Percentiles rank a stretch among this genome's conserved stretches.
Evolutionary conservation across 1,140 invertebrate genomes (phyloP).

Genomic region (Macrotrachela quadricornifera): DNA sequence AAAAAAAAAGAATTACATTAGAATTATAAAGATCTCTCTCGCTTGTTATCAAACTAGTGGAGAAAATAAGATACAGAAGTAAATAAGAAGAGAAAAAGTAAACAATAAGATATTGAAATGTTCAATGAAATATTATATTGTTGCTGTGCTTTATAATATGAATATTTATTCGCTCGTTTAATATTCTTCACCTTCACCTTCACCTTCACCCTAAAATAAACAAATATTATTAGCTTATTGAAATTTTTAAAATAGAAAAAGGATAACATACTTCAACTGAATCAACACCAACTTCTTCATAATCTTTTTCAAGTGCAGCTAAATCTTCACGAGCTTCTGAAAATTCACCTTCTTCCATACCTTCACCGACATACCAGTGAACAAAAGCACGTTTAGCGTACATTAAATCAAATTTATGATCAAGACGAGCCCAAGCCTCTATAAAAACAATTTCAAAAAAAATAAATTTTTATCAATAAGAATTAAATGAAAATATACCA

Average conservation of each 20-base stretch:
- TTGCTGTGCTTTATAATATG: too few species aligned
- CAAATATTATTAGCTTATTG: too few species aligned
- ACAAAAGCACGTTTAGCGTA: conserved; percentile 13
- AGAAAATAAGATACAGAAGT: too few species aligned
- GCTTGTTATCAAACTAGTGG: too few species aligned
- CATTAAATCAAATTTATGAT: conserved; percentile 13
- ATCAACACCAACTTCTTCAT: conserved; percentile 13
- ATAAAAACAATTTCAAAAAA: too few species aligned
- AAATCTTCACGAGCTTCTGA: conserved; percentile 17
- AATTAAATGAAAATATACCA: conserved; percentile 16
- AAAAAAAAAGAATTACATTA: too few species aligned
- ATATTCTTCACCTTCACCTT: conserved; percentile 10
- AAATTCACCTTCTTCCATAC: conserved; percentile 33
- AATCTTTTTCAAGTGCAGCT: conserved; percentile 14
- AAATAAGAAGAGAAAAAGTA: too few species aligned
- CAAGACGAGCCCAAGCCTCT: conserved; percentile 51
- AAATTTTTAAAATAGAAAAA: too few species aligned
- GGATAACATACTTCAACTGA: conserved; percentile 7
- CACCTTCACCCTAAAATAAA: conserved; percentile 1
- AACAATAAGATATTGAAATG: too few species aligned
- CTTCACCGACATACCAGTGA: conserved; percentile 29
- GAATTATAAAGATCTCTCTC: too few species aligned
- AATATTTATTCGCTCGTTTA: background rate
- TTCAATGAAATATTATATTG: too few species aligned
- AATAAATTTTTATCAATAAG: too few species aligned